Percentiles rank a stretch among this genome's conserved stretches.
Evolutionary conservation across 1,140 invertebrate genomes (phyloP).

Genomic region (Asbolus verrucosus): DNA sequence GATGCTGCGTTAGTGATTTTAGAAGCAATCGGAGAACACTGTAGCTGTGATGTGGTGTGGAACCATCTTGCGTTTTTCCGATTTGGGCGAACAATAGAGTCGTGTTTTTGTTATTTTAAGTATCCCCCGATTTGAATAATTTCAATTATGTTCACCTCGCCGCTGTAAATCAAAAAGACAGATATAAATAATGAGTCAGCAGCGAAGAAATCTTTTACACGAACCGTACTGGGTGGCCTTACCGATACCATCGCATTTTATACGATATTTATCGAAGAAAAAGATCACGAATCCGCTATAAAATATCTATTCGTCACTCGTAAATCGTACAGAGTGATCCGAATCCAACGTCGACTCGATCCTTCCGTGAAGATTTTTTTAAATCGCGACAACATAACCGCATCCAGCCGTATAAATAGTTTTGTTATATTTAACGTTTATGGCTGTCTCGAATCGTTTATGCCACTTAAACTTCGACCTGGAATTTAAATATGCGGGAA

Average conservation of each 20-base stretch:
- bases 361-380: slow-evolving; percentile 3
- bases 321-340: slow-evolving; percentile 31
- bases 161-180: slow-evolving; percentile 20
- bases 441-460: slow-evolving; percentile 20
- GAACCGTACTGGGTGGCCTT: slow-evolving; percentile 36
- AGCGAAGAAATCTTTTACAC: slow-evolving; percentile 30
- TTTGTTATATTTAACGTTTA: slow-evolving; percentile 20
- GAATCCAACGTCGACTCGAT: slow-evolving; percentile 18
- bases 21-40: too few species aligned
- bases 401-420: slow-evolving; percentile 1
- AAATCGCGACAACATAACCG: slow-evolving; percentile 8
- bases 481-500: slow-evolving; percentile 4
- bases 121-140: slow-evolving; percentile 31
- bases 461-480: slow-evolving; percentile 12
- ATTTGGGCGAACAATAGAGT: slow-evolving; percentile 10
- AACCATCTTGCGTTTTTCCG: too few species aligned
- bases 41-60: too few species aligned
- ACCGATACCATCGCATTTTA: slow-evolving; percentile 31
- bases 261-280: slow-evolving; percentile 38
- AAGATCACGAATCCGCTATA: slow-evolving; percentile 40
- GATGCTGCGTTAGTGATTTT: too few species aligned
- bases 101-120: slow-evolving; percentile 23
- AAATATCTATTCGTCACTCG: slow-evolving; percentile 45
- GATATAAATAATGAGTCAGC: slow-evolving; percentile 22
- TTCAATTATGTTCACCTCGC: slow-evolving; percentile 17